Percentiles rank a stretch among this genome's conserved stretches.
These are phyloP conservation scores for Leuctra nigra DNA, from an alignment of 2,888 invertebrate species.

Conservation along the genomic window DNA sequence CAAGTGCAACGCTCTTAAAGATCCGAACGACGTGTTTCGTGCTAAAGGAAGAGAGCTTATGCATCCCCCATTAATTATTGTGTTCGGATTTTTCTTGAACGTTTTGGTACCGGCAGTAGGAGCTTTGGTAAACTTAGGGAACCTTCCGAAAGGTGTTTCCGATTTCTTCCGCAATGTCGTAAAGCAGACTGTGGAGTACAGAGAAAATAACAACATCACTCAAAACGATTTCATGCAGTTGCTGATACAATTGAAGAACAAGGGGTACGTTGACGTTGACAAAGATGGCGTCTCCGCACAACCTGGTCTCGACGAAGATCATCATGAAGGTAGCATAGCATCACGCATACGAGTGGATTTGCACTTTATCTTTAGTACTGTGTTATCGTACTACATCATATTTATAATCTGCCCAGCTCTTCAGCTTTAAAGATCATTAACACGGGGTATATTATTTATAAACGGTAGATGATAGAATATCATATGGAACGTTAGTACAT, in stretches of 20 bases:
- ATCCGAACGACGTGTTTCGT: constrained; percentile 35
- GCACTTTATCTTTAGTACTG: too few species aligned
- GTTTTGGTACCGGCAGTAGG: neutral
- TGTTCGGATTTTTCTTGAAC: neutral
- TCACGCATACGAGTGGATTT: too few species aligned
- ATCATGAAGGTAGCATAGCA: too few species aligned
- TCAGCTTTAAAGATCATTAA: too few species aligned
- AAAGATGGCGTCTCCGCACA: too few species aligned
- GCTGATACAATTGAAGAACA: constrained; percentile 19
- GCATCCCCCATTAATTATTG: constrained; percentile 13
- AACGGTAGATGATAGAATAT: too few species aligned
- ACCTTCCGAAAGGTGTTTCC: neutral
- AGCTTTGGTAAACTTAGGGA: neutral
- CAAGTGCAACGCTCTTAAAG: constrained; percentile 33
- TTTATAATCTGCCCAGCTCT: too few species aligned
- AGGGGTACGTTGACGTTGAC: constrained; percentile 5
- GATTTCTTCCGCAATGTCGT: constrained; percentile 16
- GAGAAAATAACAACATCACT: constrained; percentile 19
- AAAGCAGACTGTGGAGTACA: constrained; percentile 12
- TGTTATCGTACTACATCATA: too few species aligned
- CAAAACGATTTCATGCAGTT: constrained; percentile 22
- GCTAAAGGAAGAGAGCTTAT: constrained; percentile 34
- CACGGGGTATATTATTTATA: too few species aligned
- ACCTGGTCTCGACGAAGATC: too few species aligned
- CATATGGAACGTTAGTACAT: too few species aligned